phyloP scores from a whole-genome alignment of 2,888 invertebrate species.

The Drosophila suboccidentalis region DNA sequence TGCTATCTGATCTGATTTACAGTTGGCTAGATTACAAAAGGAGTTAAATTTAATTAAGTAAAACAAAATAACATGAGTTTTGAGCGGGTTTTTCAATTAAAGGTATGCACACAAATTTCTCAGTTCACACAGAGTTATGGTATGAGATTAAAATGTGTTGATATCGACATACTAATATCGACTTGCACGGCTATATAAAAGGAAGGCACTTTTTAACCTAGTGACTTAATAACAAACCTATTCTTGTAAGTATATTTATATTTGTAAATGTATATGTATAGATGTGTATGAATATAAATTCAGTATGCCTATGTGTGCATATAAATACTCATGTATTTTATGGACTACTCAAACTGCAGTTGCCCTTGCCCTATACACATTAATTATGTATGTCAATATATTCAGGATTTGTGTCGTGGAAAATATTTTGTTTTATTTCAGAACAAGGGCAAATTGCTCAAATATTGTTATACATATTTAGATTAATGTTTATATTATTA shows the following conservation, averaged over 20 bases:
- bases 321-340: conserved; percentile 43
- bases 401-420: conserved; percentile 3
- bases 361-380: conserved; percentile 16
- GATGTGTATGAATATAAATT: conserved; percentile 13
- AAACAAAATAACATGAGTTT: conserved; percentile 23
- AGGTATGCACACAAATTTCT: conserved; percentile 37
- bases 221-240: conserved; percentile 67
- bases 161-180: conserved; percentile 10
- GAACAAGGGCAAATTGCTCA: conserved; percentile 20
- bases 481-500: conserved; percentile 30
- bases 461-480: conserved; percentile 24
- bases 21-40: conserved; percentile 14
- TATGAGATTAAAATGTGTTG: conserved; percentile 35
- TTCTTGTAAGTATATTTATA: conserved; percentile 5
- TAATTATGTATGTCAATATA: background rate
- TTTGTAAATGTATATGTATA: conserved; percentile 7
- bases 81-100: conserved; percentile 4
- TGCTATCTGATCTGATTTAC: conserved; percentile 10
- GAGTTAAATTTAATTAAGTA: conserved; percentile 56
- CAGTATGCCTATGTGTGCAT: conserved; percentile 30
- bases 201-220: conserved; percentile 72
- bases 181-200: conserved; percentile 23
- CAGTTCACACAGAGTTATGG: conserved; percentile 21
- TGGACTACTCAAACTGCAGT: conserved; percentile 24
- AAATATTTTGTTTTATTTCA: conserved; percentile 20